Conservation (phyloP, 2,888 invertebrate species). For the Eupeodes latifasciatus region DNA sequence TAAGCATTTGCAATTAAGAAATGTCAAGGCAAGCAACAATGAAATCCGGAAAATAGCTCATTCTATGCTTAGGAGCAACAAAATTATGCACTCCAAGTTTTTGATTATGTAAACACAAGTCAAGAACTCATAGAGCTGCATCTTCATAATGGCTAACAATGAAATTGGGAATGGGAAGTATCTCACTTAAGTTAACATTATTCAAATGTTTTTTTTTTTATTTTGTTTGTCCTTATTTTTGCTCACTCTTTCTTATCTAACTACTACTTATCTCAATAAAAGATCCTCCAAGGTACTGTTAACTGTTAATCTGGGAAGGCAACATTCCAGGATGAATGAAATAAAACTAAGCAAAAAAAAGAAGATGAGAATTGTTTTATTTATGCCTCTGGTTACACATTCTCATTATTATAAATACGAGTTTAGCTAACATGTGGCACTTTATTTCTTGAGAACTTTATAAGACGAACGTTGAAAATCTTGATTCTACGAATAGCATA, state of each 20-base stretch:
- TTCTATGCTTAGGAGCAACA: not conserved
- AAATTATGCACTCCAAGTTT: not conserved
- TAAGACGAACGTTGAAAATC: not conserved
- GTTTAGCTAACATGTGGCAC: not conserved
- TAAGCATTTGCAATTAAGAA: not conserved
- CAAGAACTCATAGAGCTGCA: not conserved
- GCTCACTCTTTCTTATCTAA: too few relatives aligned
- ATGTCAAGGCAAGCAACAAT: not conserved
- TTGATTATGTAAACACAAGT: slow-evolving; percentile 1
- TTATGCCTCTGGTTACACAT: slow-evolving; percentile 30
- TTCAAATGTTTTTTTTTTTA: not conserved
- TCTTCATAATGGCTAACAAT: not conserved
- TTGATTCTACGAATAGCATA: not conserved
- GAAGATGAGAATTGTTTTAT: slow-evolving; percentile 19
- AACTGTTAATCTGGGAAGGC: not conserved
- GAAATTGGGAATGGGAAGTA: not conserved
- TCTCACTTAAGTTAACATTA: too few relatives aligned
- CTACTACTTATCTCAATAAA: not conserved
- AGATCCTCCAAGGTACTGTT: not conserved
- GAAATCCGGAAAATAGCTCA: too few relatives aligned
- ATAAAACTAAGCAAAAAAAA: slow-evolving; percentile 33
- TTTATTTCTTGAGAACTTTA: not conserved
- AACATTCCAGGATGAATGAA: slow-evolving; percentile 9
- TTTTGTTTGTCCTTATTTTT: not conserved
- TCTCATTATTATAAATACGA: not conserved